Evolutionary conservation across 1,140 invertebrate species (phyloP), one percentile per base, ranked within the genome.

Genomic region (Phocides pigmalion): DNA sequence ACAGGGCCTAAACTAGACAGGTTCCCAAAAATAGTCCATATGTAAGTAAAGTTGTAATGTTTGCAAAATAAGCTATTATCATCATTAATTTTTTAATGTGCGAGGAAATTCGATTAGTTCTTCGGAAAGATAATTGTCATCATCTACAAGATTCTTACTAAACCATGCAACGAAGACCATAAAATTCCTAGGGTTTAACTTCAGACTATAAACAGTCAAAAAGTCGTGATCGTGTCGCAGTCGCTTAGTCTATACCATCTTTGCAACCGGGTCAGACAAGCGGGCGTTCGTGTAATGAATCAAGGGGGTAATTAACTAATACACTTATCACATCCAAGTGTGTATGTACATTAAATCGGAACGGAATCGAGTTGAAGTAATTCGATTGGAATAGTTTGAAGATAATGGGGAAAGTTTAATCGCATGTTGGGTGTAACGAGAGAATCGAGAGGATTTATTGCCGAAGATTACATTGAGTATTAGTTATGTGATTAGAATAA

Each of bases 241-340:
- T 47, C 42, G 42, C 22, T 8, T 35, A n/a, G 28, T 20, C 3
- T 47, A 16, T n/a, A 47, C 25, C 12, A 11, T 19, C 37, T 35
- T 6, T 14, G 22, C 25, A 66, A 64, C 22, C 59, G 66, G 74
- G 70, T 70, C 65, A 72, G 68, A 20, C 58, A 49, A 46, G 53
- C 69, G 63, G 53, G 62, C 61, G 64, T 64, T 67, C 65, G 73
- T 63, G 70, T 75, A 81, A 83, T 81, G 79, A 85, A 81, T 80
- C 78, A 81, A 79, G 62, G 68, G 49, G 49, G 74, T 83, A 87
- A 81, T 84, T 84, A 81, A 68, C 74, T 79, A 78, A 83, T 87
- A 81, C 77, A 81, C 66, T 79, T 81, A 81, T 81, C 71, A 72
- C 59, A 69, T 70, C 72, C 68, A 66, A 69, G 64, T 73, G 64